These are phyloP conservation scores for Chironomus tepperi DNA, from an alignment of 1,140 invertebrate genomes.

Conservation along the genomic window DNA sequence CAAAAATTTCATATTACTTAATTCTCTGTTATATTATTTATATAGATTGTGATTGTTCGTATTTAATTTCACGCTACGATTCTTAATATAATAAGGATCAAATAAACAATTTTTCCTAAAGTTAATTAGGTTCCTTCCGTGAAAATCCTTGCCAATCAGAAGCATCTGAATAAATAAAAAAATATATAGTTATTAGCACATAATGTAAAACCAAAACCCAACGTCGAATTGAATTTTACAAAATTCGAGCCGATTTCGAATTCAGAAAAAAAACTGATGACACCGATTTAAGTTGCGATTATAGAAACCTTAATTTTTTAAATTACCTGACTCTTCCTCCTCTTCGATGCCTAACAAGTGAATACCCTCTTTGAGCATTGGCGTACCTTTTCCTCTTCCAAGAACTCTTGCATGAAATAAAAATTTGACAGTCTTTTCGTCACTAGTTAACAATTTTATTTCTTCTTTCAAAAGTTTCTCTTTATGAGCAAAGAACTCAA, in stretches of 20 bases:
- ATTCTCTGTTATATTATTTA: no score
- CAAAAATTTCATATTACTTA: no score
- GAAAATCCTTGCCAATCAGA: slow-evolving; percentile 16
- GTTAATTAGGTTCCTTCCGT: background rate
- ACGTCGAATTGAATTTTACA: no score
- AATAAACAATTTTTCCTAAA: background rate
- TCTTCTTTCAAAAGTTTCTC: slow-evolving; percentile 45
- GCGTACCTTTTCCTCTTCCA: slow-evolving; percentile 46
- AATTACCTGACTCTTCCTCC: slow-evolving; percentile 36
- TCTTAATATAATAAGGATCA: no score
- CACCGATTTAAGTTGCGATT: slow-evolving; percentile 23
- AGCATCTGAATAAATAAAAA: background rate
- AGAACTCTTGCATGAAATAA: slow-evolving; percentile 40
- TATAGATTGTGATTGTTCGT: no score
- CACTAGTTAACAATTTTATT: slow-evolving; percentile 39
- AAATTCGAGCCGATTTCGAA: no score
- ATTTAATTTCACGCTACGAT: no score
- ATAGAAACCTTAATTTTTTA: no score
- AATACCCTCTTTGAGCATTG: slow-evolving; percentile 45
- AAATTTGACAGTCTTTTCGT: slow-evolving; percentile 35
- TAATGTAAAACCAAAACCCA: background rate
- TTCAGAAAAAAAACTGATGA: background rate
- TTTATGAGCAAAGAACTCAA: slow-evolving; percentile 45
- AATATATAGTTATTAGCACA: background rate
- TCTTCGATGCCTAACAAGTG: slow-evolving; percentile 42